A percentile compares a stretch with the other conserved stretches of the same genome.
These are phyloP conservation scores for Omphaloscelis lunosa DNA, from an alignment of 2,888 invertebrate species.

Conservation along the genomic window DNA sequence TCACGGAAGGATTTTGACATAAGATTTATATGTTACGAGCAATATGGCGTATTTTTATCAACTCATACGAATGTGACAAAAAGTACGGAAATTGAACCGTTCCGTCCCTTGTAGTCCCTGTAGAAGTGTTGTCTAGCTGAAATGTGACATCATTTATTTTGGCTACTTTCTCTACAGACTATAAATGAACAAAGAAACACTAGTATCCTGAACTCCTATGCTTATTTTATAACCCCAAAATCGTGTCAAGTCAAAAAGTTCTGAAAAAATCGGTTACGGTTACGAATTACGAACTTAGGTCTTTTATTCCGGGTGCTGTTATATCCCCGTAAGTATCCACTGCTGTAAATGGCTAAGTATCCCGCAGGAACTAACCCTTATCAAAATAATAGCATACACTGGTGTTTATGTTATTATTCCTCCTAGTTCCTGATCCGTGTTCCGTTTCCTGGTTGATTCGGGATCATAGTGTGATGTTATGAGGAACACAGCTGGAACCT, in stretches of 20 bases:
- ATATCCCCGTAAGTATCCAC: slow-evolving; percentile 2
- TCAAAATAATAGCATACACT: slow-evolving; percentile 36
- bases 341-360: slow-evolving; percentile 5
- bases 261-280: background rate
- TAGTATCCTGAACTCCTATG: background rate
- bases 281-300: background rate
- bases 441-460: slow-evolving; percentile 16
- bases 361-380: background rate
- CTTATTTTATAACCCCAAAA: background rate
- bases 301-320: slow-evolving; percentile 2
- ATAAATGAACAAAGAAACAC: slow-evolving; percentile 4
- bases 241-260: background rate
- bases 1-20: slow-evolving; percentile 37
- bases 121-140: slow-evolving; percentile 3
- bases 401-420: slow-evolving; percentile 36
- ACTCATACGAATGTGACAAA: slow-evolving; percentile 9
- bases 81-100: slow-evolving; percentile 25
- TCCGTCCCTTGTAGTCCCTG: background rate
- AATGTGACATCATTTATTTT: slow-evolving; percentile 2
- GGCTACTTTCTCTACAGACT: background rate
- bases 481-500: slow-evolving; percentile 3
- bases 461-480: slow-evolving; percentile 11
- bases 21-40: slow-evolving; percentile 20
- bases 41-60: slow-evolving; percentile 28
- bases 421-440: slow-evolving; percentile 36